phyloP scores from a whole-genome alignment of 2,113 vertebrate genomes.

The Tetrax tetrax region DNA sequence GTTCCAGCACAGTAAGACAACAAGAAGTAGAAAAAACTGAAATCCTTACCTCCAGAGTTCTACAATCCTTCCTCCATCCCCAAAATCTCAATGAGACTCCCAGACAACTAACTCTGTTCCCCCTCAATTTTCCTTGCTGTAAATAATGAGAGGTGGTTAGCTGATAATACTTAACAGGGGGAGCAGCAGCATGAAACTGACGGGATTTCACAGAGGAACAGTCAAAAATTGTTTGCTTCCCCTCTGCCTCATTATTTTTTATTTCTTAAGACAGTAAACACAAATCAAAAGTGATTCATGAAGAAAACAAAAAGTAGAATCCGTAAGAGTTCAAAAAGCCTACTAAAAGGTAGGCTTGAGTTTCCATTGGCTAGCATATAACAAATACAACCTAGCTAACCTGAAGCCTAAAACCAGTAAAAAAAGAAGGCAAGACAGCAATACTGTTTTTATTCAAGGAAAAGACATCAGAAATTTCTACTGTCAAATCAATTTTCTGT shows the following conservation, averaged over 20 bases:
- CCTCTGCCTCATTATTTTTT: background rate
- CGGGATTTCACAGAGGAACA: background rate
- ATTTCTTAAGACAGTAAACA: background rate
- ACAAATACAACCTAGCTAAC: background rate
- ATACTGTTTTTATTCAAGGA: background rate
- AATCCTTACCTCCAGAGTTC: background rate
- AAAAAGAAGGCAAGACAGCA: background rate
- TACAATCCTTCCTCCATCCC: background rate
- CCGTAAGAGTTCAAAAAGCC: background rate
- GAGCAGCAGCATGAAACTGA: background rate
- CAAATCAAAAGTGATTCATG: background rate
- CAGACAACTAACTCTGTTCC: background rate
- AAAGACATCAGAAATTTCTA: background rate
- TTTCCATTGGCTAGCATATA: background rate
- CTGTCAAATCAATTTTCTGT: background rate
- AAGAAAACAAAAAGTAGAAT: background rate
- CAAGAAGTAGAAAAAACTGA: background rate
- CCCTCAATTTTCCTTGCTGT: background rate
- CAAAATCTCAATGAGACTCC: background rate
- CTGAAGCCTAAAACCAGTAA: background rate
- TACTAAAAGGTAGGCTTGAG: background rate
- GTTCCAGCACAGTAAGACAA: background rate
- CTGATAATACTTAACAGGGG: background rate
- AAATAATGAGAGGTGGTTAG: background rate
- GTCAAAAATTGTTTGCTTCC: background rate